phyloP scores from a whole-genome alignment of 2,113 vertebrate genomes.

The Ia io region DNA sequence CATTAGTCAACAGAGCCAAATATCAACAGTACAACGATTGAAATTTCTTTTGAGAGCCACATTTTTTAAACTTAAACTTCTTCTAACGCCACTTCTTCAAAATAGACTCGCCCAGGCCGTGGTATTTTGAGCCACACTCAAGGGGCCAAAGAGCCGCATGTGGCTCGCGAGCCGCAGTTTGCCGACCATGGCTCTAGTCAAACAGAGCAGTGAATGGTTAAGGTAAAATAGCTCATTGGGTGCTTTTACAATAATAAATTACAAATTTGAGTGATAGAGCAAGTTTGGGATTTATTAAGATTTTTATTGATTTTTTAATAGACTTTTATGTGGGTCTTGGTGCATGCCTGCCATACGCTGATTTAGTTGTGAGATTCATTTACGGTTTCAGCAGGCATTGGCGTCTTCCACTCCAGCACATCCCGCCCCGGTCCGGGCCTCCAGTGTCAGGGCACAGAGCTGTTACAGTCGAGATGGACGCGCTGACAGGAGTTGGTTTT shows the following conservation, averaged over 20 bases:
- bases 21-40: no score
- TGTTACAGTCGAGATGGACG: rapidly evolving
- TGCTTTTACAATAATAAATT: neutral
- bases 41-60: no score
- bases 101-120: no score
- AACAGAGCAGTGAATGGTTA: neutral
- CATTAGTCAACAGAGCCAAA: no score
- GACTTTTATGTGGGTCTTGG: neutral
- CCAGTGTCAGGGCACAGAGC: neutral
- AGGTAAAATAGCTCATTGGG: neutral
- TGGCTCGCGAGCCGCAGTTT: no score
- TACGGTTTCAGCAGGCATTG: neutral
- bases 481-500: neutral
- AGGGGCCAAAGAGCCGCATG: no score
- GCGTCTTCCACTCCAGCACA: rapidly evolving
- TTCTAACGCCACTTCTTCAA: no score
- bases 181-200: no score
- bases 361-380: neutral
- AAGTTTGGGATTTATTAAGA: neutral
- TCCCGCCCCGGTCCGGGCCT: neutral
- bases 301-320: neutral
- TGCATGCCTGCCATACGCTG: neutral
- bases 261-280: neutral
- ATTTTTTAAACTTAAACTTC: no score
- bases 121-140: no score